These are phyloP conservation scores for Cataglyphis rosenhaueri DNA, from an alignment of 2,888 invertebrate genomes.

Conservation along the genomic window DNA sequence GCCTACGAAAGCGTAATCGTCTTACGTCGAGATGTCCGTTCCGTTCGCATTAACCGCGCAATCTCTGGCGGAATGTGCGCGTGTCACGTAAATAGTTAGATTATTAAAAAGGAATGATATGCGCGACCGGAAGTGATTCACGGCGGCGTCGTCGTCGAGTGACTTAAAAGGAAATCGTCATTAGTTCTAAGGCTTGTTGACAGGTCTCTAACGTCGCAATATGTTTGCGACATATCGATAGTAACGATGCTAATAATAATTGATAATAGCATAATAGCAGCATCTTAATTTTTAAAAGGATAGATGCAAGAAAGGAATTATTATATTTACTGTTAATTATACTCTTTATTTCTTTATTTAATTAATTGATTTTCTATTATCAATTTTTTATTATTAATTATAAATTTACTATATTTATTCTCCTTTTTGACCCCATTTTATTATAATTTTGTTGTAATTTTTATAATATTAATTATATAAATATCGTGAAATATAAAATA, in stretches of 20 bases:
- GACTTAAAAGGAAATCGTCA: conserved; percentile 45
- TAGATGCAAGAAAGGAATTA: not conserved
- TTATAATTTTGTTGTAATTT: not conserved
- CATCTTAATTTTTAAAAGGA: not conserved
- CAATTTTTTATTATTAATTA: not conserved
- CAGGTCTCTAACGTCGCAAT: conserved; percentile 23
- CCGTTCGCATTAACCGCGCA: conserved; percentile 29
- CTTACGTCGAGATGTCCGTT: conserved; percentile 17
- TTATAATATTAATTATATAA: not conserved
- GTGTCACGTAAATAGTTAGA: conserved; percentile 46
- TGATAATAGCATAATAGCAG: not conserved
- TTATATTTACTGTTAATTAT: not conserved
- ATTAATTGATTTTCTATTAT: not conserved
- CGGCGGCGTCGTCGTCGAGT: conserved; percentile 16
- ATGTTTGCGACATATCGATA: conserved; percentile 11
- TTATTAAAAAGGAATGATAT: conserved; percentile 50
- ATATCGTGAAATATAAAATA: not conserved
- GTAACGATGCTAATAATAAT: not conserved
- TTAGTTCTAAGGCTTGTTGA: conserved; percentile 29
- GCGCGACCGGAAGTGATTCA: conserved; percentile 59
- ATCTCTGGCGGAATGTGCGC: conserved; percentile 33
- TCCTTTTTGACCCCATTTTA: not conserved
- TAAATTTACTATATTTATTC: not conserved
- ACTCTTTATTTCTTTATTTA: not conserved
- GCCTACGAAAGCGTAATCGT: conserved; percentile 36